Base-by-base conservation (phyloP, 1,140 invertebrate genomes). In the Cydia fagiglandana region DNA sequence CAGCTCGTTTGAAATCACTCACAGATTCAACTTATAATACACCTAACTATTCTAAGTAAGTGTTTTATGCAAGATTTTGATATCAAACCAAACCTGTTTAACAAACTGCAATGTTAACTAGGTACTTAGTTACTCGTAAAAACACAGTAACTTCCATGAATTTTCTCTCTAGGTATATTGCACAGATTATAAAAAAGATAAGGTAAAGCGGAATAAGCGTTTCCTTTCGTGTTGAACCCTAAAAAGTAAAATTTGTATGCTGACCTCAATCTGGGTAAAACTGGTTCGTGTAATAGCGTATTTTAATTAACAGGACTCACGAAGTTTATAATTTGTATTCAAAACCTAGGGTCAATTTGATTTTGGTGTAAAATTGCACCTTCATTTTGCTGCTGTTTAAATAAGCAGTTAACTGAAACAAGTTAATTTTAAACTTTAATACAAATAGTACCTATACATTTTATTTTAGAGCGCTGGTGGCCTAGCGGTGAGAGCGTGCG, bases 301-400 rank as follows among this genome's bases (percentile, higher is more conserved):
- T 66, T 66, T 66, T 66, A 66, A 66, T 66, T 66, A 66, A 66
- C 64, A 38, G 64, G 24, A n/a, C 30, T 34, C 24, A 66, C 64
- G 64, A 34, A 66, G 15, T 66, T 61, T 61, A 61, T 61, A 24
- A 61, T 61, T 61, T 24, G 56, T 61, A 24, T 61, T 61, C 20
- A 61, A 61, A 61, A 61, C 56, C 20, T 24, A 9, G 20, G 56
- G 20, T 24, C 20, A 24, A 24, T 61, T 24, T 61, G 56, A 61
- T 61, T 61, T 61, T 12, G 15, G 9, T 24, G 20, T 56, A 17
- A 12, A 61, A 24, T 9, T 61, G 56, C 56, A 61, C 24, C 20
- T 61, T 24, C 56, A 56, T 56, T 56, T 56, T 56, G 4, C n/a
- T 17, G 53, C 50, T 17, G 47, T 17, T 53, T 53, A 13, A n/a